Evolutionary conservation across 1,140 invertebrate species (phyloP).

Genomic region (Drosophila santomea): DNA sequence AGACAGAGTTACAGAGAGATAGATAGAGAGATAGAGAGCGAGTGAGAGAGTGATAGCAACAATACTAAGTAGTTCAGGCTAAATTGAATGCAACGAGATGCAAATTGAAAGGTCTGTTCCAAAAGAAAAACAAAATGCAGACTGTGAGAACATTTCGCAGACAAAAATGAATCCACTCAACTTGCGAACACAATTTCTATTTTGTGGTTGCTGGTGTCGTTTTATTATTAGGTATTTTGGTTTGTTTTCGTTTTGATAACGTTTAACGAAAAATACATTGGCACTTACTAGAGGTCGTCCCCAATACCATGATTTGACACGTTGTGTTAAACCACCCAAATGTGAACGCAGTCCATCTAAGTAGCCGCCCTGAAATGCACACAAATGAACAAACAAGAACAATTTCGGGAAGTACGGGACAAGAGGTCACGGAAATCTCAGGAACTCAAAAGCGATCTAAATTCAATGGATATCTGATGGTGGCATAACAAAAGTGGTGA

Average conservation of each 20-base stretch:
- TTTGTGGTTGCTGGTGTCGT: constrained; percentile 65
- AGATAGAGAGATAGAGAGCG: constrained; percentile 60
- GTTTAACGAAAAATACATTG: constrained; percentile 83
- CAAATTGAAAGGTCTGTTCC: constrained; percentile 43
- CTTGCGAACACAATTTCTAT: constrained; percentile 68
- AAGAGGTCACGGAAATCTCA: constrained; percentile 30
- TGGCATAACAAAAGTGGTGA: constrained; percentile 21
- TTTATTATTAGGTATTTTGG: constrained; percentile 46
- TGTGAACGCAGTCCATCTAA: constrained; percentile 95
- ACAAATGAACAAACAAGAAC: constrained; percentile 82
- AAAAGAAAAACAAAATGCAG: constrained; percentile 54
- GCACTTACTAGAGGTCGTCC: constrained; percentile 96
- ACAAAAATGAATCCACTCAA: constrained; percentile 61
- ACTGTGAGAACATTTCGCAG: constrained; percentile 48
- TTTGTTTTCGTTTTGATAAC: constrained; percentile 49
- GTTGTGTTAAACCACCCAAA: constrained; percentile 96
- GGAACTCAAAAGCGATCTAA: constrained; percentile 31
- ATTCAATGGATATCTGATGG: constrained; percentile 26
- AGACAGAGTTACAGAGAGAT: constrained; percentile 54
- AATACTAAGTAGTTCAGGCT: constrained; percentile 70
- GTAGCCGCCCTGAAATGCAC: constrained; percentile 92
- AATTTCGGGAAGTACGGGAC: constrained; percentile 73
- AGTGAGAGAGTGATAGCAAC: constrained; percentile 67
- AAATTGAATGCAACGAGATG: constrained; percentile 54
- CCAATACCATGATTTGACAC: constrained; percentile 97